Evolutionary conservation across 2,888 invertebrate genomes (phyloP).

Genomic region (Leptogaster cylindrica): DNA sequence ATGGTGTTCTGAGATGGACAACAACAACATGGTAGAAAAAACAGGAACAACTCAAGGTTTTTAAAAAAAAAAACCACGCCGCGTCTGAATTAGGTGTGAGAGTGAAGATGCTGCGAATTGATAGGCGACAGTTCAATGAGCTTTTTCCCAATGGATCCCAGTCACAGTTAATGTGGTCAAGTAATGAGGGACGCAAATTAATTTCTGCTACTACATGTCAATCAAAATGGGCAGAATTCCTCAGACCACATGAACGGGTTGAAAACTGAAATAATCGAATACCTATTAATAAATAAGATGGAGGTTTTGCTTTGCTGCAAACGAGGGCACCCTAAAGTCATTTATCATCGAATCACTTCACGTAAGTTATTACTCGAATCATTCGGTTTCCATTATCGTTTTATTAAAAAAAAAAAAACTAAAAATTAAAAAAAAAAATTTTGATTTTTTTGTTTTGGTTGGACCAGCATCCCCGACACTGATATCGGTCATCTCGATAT

Average conservation of each 20-base stretch:
- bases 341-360: conserved; percentile 14
- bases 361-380: conserved; percentile 10
- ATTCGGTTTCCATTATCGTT: conserved; percentile 12
- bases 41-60: background rate
- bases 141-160: no score
- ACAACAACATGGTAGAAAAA: background rate
- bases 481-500: conserved; percentile 15
- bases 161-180: no score
- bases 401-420: no score
- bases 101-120: background rate
- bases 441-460: no score
- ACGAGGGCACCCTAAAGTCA: background rate
- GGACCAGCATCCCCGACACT: background rate
- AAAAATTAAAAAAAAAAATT: no score
- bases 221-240: background rate
- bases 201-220: conserved; percentile 19
- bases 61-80: conserved; percentile 2
- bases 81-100: background rate
- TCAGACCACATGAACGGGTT: no score
- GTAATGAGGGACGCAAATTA: conserved; percentile 9
- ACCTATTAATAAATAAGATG: no score
- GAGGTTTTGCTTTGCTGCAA: no score
- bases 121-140: conserved; percentile 17
- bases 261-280: no score
- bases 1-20: no score